Conservation (phyloP, 2,113 vertebrate species). For the Corythoichthys haematopterus region DNA sequence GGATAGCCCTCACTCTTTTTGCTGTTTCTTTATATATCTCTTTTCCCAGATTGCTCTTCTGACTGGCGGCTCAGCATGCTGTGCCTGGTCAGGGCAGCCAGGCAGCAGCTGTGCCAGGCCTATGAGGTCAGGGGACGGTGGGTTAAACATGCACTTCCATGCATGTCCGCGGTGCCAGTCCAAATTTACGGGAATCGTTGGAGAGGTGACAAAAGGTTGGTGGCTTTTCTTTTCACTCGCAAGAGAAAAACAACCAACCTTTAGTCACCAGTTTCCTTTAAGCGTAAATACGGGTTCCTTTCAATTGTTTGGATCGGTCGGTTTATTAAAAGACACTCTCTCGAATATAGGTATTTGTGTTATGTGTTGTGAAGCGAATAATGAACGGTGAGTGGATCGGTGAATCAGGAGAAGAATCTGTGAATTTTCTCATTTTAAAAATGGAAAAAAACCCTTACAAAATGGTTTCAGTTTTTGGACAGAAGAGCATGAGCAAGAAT, state of each 20-base stretch:
- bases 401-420: too few species aligned
- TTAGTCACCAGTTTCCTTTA: constrained; percentile 61
- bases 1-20: constrained; percentile 5
- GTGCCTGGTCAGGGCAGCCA: constrained; percentile 69
- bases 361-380: too few species aligned
- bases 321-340: background rate
- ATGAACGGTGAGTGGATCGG: too few species aligned
- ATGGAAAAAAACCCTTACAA: too few species aligned
- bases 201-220: constrained; percentile 81
- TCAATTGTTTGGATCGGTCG: background rate
- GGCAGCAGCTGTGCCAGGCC: constrained; percentile 68
- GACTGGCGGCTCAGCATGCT: constrained; percentile 70
- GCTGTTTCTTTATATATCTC: constrained; percentile 38
- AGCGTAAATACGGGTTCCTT: constrained; percentile 9
- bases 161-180: constrained; percentile 48
- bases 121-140: constrained; percentile 63
- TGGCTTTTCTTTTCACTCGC: constrained; percentile 68
- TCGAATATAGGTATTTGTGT: background rate
- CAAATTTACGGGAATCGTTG: constrained; percentile 62
- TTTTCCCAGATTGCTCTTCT: constrained; percentile 63
- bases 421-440: too few species aligned
- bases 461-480: too few species aligned
- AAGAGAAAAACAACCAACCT: constrained; percentile 76
- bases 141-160: constrained; percentile 60
- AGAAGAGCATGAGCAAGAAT: too few species aligned